Conservation (phyloP, 2,797 vertebrate genomes). For the Graptemys geographica region DNA sequence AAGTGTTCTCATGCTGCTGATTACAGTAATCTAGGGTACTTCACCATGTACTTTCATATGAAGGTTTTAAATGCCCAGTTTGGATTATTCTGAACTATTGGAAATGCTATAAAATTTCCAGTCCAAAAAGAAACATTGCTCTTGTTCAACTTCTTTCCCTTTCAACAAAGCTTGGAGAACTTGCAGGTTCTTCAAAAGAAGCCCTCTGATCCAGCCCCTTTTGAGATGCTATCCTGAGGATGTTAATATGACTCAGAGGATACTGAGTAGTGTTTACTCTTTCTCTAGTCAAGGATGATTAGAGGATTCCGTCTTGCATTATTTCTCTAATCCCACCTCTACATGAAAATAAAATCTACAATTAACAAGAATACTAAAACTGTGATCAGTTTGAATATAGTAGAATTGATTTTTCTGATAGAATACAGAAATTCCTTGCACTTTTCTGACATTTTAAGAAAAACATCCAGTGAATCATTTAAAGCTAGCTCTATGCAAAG, state of each 20-base stretch:
- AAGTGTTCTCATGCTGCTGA: neutral
- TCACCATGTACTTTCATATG: accelerated
- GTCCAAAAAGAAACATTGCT: neutral
- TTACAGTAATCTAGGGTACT: neutral
- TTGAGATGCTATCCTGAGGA: neutral
- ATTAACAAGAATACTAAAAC: neutral
- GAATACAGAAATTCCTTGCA: conserved; percentile 31
- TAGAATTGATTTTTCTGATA: neutral
- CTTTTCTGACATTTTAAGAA: conserved; percentile 29
- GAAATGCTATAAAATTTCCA: neutral
- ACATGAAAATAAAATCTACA: neutral
- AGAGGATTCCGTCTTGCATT: neutral
- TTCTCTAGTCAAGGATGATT: neutral
- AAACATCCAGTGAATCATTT: conserved; percentile 23
- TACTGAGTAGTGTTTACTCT: neutral
- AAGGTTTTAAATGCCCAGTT: neutral
- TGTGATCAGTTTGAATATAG: neutral
- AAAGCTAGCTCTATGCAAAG: conserved; percentile 35
- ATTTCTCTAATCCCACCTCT: neutral
- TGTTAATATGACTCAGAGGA: neutral
- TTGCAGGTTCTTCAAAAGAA: neutral
- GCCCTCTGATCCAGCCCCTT: neutral
- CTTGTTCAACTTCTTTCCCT: neutral
- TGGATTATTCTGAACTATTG: neutral
- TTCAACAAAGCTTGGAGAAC: neutral